A percentile compares a stretch with the other conserved stretches of the same genome.
These are phyloP conservation scores for Aleiodes leptofemur DNA, from an alignment of 2,888 invertebrate species.

Conservation along the genomic window DNA sequence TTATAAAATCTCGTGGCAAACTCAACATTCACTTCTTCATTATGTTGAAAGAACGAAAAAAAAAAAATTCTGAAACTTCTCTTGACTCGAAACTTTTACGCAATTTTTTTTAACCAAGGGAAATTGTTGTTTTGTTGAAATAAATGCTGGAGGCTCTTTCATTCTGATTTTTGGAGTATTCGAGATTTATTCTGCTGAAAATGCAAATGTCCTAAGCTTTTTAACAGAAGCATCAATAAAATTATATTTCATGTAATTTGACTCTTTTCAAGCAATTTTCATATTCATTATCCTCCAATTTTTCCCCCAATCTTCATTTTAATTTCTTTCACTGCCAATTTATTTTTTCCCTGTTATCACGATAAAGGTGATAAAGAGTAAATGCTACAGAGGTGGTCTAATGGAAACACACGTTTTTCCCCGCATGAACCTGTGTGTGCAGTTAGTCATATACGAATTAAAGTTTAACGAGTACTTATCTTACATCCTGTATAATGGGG, in stretches of 20 bases:
- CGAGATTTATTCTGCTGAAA: no score
- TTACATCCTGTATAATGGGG: constrained; percentile 49
- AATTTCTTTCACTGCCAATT: constrained; percentile 2
- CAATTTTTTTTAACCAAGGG: background rate
- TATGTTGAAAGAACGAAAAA: constrained; percentile 1
- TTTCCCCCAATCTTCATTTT: background rate
- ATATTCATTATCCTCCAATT: background rate
- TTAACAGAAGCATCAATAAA: background rate
- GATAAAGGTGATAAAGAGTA: constrained; percentile 34
- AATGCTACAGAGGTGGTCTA: constrained; percentile 33
- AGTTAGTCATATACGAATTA: constrained; percentile 50
- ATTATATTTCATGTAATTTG: background rate
- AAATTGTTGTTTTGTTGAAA: no score
- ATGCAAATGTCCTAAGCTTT: background rate
- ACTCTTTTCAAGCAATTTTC: no score
- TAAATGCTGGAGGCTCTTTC: no score
- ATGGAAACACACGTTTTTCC: constrained; percentile 41
- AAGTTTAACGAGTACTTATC: constrained; percentile 55
- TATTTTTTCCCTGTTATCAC: background rate
- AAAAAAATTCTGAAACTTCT: no score
- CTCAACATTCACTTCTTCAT: constrained; percentile 21
- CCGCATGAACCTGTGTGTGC: constrained; percentile 13
- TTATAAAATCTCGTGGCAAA: constrained; percentile 25
- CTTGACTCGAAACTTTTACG: background rate
- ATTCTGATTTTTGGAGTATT: no score